phyloP scores from a whole-genome alignment of 2,113 vertebrate genomes.

The Anthoscopus minutus region DNA sequence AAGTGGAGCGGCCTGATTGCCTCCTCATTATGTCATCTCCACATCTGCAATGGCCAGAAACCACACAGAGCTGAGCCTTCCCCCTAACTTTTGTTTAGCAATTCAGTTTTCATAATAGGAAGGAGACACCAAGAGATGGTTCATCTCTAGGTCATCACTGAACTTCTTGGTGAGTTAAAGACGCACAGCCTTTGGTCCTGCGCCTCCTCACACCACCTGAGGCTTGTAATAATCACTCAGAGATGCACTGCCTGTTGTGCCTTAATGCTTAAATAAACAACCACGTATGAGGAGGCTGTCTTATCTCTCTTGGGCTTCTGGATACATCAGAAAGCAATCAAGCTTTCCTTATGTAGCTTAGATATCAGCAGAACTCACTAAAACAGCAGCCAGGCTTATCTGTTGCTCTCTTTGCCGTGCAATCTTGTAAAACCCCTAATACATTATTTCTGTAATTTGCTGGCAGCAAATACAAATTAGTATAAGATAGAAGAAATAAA shows the following conservation, averaged over 20 bases:
- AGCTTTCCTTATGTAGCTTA: conserved; percentile 22
- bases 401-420: conserved; percentile 41
- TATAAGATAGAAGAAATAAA: conserved; percentile 9
- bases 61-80: not conserved
- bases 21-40: not conserved
- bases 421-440: conserved; percentile 42
- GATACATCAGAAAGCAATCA: conserved; percentile 56
- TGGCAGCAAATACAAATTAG: conserved; percentile 33
- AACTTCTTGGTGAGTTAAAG: conserved; percentile 22
- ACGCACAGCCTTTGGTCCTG: not conserved
- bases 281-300: conserved; percentile 28
- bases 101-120: not conserved
- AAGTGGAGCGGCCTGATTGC: not conserved
- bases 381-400: conserved; percentile 48
- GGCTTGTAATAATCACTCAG: conserved; percentile 37
- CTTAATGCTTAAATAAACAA: conserved; percentile 61
- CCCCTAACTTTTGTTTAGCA: not conserved
- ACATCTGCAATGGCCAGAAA: not conserved
- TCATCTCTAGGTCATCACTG: conserved; percentile 11
- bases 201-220: conserved; percentile 46
- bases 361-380: conserved; percentile 33
- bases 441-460: conserved; percentile 35
- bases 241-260: conserved; percentile 46
- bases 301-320: conserved; percentile 57
- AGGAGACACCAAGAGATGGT: not conserved